These are phyloP conservation scores for Rhyacophila evoluta DNA, from an alignment of 2,888 invertebrate genomes.

Conservation along the genomic window DNA sequence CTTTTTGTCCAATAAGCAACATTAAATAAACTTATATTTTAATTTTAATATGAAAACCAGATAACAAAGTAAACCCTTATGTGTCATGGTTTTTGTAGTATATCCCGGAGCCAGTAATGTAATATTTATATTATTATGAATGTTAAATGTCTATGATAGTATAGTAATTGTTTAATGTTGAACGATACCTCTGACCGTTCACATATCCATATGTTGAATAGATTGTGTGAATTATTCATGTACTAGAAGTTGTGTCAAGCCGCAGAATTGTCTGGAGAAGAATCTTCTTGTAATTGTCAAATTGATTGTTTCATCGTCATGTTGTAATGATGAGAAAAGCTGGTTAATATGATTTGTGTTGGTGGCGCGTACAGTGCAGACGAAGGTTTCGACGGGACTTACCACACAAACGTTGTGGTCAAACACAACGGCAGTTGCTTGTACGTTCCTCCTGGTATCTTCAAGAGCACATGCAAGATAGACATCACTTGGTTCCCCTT, in stretches of 20 bases:
- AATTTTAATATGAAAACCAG: neutral
- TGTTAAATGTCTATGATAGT: conserved; percentile 6
- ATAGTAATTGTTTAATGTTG: conserved; percentile 8
- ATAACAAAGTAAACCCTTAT: neutral
- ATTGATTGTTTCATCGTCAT: conserved; percentile 16
- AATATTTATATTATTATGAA: neutral
- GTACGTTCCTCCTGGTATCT: conserved; percentile 99
- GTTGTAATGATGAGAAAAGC: neutral
- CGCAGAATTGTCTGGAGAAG: conserved; percentile 3
- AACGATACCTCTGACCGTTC: neutral
- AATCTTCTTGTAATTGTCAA: conserved; percentile 6
- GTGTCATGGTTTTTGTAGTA: neutral
- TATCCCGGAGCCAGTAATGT: neutral
- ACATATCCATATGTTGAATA: neutral
- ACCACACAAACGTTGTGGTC: conserved; percentile 99
- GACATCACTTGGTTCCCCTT: conserved; percentile 99
- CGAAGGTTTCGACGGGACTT: conserved; percentile 99
- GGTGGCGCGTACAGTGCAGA: conserved; percentile 86
- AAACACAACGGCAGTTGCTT: conserved; percentile 98
- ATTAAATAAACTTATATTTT: neutral
- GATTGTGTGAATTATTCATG: neutral
- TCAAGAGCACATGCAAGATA: conserved; percentile 99
- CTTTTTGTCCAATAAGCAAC: neutral
- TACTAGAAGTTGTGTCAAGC: neutral
- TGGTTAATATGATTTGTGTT: conserved; percentile 58